phyloP scores from a whole-genome alignment of 2,888 invertebrate species.

The Drosophila barbarae region DNA sequence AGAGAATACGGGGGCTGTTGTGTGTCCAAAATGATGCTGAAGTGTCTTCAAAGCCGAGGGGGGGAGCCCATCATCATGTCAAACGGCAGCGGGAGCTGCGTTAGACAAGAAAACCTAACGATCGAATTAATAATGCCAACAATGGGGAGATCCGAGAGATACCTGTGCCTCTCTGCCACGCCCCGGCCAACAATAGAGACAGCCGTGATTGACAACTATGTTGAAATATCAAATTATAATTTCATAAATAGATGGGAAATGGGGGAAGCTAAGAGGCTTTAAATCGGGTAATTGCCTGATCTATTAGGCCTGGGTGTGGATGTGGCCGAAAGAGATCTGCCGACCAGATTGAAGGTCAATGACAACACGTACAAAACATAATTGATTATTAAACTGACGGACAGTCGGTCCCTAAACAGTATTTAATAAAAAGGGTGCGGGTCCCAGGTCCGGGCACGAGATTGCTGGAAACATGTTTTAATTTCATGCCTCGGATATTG shows the following conservation, averaged over 20 bases:
- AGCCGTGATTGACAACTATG: conserved; percentile 73
- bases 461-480: conserved; percentile 68
- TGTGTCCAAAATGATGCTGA: conserved; percentile 54
- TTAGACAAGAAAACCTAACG: conserved; percentile 46
- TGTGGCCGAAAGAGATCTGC: conserved; percentile 44
- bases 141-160: conserved; percentile 38
- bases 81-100: conserved; percentile 67
- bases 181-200: conserved; percentile 34
- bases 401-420: conserved; percentile 26
- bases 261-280: conserved; percentile 67
- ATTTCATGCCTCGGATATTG: conserved; percentile 72
- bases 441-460: conserved; percentile 6
- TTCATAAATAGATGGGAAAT: conserved; percentile 61
- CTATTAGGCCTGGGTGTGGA: conserved; percentile 71
- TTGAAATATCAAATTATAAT: conserved; percentile 75
- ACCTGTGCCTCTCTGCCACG: conserved; percentile 44
- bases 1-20: conserved; percentile 44
- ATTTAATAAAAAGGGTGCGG: conserved; percentile 30
- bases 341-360: conserved; percentile 69
- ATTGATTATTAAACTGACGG: conserved; percentile 68
- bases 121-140: conserved; percentile 54
- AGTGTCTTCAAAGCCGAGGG: conserved; percentile 44
- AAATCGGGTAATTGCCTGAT: conserved; percentile 68
- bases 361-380: conserved; percentile 61
- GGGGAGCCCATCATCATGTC: conserved; percentile 55